Evolutionary conservation across 2,113 vertebrate genomes (phyloP).

Genomic region (Progne subis): DNA sequence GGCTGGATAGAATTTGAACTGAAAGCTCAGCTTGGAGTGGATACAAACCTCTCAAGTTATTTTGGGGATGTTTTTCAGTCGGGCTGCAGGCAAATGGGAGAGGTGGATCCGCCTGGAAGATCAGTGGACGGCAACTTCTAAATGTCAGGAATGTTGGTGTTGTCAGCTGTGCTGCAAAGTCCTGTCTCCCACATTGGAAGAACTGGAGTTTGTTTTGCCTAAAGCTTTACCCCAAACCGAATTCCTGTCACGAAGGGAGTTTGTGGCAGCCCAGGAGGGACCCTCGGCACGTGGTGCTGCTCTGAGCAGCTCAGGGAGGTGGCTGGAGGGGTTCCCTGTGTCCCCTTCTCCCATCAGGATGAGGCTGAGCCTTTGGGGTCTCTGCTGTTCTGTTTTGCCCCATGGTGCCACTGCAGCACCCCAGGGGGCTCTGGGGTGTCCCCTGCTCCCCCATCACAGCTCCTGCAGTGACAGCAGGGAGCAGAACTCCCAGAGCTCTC

Average conservation of each 20-base stretch:
- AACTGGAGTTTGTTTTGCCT: not conserved
- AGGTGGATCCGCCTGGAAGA: not conserved
- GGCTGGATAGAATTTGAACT: not conserved
- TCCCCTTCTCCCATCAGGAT: not conserved
- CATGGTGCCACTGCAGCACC: not conserved
- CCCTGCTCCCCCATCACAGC: not conserved
- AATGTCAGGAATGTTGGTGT: not conserved
- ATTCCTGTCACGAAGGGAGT: not conserved
- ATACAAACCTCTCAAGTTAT: not conserved
- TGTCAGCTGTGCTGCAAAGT: not conserved
- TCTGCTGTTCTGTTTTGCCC: not conserved
- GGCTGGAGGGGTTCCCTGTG: not conserved
- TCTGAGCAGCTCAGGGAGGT: not conserved
- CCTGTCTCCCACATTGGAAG: rapidly evolving
- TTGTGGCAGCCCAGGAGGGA: not conserved
- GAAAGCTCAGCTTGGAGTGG: not conserved
- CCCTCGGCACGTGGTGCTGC: not conserved
- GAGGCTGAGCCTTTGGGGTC: not conserved
- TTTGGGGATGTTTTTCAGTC: not conserved
- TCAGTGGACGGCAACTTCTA: not conserved
- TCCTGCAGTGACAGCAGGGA: not conserved
- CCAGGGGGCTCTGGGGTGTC: not conserved
- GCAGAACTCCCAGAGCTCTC: not conserved
- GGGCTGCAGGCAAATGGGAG: not conserved
- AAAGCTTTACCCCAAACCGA: not conserved